Base-by-base conservation (phyloP, 2,888 invertebrate genomes). In the Andrena flavipes region DNA sequence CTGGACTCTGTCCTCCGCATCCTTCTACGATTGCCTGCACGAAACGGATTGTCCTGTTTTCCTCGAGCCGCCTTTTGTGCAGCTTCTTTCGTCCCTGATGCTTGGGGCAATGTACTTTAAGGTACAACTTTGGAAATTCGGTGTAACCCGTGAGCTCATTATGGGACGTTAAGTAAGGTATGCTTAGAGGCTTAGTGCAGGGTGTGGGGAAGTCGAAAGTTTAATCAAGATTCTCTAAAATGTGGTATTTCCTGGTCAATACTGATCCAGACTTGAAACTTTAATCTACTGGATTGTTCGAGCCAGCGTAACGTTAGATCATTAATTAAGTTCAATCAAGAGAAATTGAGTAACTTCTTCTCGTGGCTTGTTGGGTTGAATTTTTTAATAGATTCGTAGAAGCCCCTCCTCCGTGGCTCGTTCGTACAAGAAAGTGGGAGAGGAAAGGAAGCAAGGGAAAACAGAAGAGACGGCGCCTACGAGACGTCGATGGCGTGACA, bases 401-500 rank as follows among this genome's bases (percentile, higher is more conserved):
- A 8, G 51, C 20, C 35, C 56, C 20, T n/a, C 10, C 10, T 42
- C 20, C 13, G 3, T 5, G 5, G n/a, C 7, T 56, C 23, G 33
- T 64, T 67, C 33, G 54, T 54, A 49, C 10, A 16, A 42, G 51
- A 20, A 42, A 77, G 51, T 63, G 30, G 2, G 26, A 35, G 23
- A 56, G 73, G 8, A 63, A 30, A 59, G 42, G 49, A 71, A 64
- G 29, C 56, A 73, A 63, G 76, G 62, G 67, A 49, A 80, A 65
- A 56, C 56, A 64, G 83, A 73, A 76, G 69, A 68, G 73, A 51
- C 54, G 88, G 85, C 87, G 88, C 87, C 88, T 89, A 78, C 75
- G 83, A 91, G 90, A 92, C 91, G 92, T 93, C 93, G 93, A 93
- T 93, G 86, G 90, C 90, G 90, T 93, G 93, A 93, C 93, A 93